A percentile compares a stretch with the other conserved stretches of the same genome.
These are phyloP conservation scores for Melinopterus prodromus DNA, from an alignment of 2,888 invertebrate genomes.

Conservation along the genomic window DNA sequence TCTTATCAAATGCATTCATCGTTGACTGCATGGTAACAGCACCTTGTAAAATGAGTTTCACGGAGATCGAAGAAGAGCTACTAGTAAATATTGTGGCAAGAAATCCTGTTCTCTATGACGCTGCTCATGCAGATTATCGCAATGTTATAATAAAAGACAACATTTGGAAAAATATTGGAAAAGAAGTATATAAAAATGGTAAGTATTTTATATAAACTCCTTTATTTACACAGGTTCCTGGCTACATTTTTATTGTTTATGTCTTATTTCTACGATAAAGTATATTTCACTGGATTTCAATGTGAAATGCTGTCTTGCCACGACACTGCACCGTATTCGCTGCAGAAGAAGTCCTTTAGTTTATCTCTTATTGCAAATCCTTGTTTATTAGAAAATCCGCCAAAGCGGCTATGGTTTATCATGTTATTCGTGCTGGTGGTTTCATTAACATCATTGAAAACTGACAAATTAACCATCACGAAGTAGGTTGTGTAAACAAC, in stretches of 20 bases:
- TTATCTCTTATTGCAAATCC: conserved; percentile 25
- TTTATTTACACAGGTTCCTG: neutral
- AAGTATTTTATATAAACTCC: conserved; percentile 20
- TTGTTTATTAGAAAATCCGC: conserved; percentile 23
- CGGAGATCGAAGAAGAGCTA: conserved; percentile 9
- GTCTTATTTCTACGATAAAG: conserved; percentile 4
- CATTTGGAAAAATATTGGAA: conserved; percentile 24
- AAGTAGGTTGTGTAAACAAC: conserved; percentile 27
- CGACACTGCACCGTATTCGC: conserved; percentile 22
- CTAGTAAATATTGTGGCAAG: conserved; percentile 21
- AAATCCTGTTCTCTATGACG: conserved; percentile 7
- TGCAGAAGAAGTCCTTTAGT: conserved; percentile 27
- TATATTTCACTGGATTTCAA: neutral
- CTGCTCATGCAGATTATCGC: conserved; percentile 20
- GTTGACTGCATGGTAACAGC: conserved; percentile 15
- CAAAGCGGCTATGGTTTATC: conserved; percentile 7
- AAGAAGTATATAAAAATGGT: conserved; percentile 24
- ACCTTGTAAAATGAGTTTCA: conserved; percentile 16
- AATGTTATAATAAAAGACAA: conserved; percentile 24
- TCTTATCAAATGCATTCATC: conserved; percentile 30
- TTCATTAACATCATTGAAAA: conserved; percentile 25
- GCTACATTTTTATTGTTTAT: neutral
- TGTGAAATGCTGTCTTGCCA: conserved; percentile 23
- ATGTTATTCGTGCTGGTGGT: conserved; percentile 10
- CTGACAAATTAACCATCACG: conserved; percentile 24